phyloP scores from a whole-genome alignment of 2,797 vertebrate genomes.

The Eulemur albifrons region DNA sequence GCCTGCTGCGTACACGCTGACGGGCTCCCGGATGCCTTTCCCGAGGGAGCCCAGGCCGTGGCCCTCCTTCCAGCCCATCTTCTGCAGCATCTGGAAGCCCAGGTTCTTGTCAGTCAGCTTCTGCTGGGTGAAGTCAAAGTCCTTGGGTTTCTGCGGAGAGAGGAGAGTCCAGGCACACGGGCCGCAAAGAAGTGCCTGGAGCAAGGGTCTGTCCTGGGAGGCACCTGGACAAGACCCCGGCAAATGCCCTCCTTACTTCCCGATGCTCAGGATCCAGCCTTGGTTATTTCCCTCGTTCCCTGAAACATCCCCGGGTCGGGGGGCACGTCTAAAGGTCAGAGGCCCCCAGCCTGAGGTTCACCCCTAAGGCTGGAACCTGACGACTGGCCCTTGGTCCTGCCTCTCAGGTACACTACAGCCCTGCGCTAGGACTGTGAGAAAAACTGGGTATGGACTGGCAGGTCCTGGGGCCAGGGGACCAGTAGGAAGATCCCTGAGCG shows the following conservation, averaged over 20 bases:
- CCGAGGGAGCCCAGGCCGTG: slow-evolving; percentile 85
- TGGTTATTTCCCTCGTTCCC: neutral
- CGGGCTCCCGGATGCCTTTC: slow-evolving; percentile 85
- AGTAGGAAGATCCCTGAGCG: neutral
- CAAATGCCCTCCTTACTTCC: neutral
- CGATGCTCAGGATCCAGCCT: neutral
- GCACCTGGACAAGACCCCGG: neutral
- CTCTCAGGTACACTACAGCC: neutral
- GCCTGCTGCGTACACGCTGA: slow-evolving; percentile 84
- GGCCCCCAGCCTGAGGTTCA: neutral
- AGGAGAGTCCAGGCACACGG: neutral
- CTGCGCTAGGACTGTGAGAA: neutral
- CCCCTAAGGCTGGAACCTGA: neutral
- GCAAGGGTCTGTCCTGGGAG: neutral
- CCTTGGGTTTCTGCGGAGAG: slow-evolving; percentile 81
- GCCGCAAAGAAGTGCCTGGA: neutral
- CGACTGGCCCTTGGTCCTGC: neutral
- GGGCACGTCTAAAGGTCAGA: neutral
- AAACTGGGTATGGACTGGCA: neutral
- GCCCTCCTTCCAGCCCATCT: slow-evolving; percentile 89
- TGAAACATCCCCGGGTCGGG: neutral
- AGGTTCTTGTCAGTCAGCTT: slow-evolving; percentile 85
- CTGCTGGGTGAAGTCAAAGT: slow-evolving; percentile 84
- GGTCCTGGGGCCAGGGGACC: neutral
- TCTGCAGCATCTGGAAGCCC: slow-evolving; percentile 89